These are phyloP conservation scores for Hemibagrus wyckioides DNA, from an alignment of 2,113 vertebrate genomes.

Conservation along the genomic window DNA sequence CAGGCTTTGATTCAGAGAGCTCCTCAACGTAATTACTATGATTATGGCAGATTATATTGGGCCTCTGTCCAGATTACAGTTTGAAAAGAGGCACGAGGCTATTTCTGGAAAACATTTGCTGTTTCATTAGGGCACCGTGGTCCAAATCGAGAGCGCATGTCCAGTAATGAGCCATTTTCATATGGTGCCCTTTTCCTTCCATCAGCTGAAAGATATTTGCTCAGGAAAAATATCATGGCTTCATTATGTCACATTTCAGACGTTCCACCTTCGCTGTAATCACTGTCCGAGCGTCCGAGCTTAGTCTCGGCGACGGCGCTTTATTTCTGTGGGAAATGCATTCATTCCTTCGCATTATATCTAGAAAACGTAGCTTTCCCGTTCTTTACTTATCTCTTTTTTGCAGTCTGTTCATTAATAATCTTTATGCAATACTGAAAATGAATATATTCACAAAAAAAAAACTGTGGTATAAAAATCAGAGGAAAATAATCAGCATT, in stretches of 20 bases:
- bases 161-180: slow-evolving; percentile 41
- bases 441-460: not conserved
- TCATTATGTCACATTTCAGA: slow-evolving; percentile 5
- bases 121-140: slow-evolving; percentile 44
- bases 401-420: not conserved
- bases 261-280: not conserved
- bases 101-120: slow-evolving; percentile 30
- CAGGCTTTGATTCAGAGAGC: slow-evolving; percentile 42
- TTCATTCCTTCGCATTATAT: not conserved
- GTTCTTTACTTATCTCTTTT: not conserved
- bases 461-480: not conserved
- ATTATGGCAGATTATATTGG: slow-evolving; percentile 50
- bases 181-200: slow-evolving; percentile 21
- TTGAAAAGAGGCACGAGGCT: slow-evolving; percentile 31
- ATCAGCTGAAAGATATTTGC: slow-evolving; percentile 16
- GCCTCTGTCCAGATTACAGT: slow-evolving; percentile 40
- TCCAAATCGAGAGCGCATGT: slow-evolving; percentile 6
- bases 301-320: not conserved
- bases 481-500: no score
- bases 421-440: not conserved
- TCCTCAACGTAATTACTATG: slow-evolving; percentile 54
- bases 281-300: not conserved
- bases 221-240: not conserved
- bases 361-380: not conserved
- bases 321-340: not conserved